These are phyloP conservation scores for Kryptolebias ocellatus DNA, from an alignment of 2,797 vertebrate species.

Conservation along the genomic window DNA sequence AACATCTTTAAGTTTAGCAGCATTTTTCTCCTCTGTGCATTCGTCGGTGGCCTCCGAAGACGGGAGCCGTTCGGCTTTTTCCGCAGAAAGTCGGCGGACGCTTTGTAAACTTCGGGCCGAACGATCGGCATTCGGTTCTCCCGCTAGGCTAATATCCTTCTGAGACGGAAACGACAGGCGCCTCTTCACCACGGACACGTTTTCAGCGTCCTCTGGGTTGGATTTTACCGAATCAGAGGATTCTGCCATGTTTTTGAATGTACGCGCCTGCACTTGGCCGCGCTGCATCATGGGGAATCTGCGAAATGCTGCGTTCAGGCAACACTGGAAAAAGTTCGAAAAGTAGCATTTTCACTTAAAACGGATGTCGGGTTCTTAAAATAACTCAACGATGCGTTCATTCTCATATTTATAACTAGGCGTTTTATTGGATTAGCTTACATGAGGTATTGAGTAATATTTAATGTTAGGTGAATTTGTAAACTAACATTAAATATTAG, in stretches of 20 bases:
- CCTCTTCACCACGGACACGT: not conserved
- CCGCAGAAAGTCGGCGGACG: conserved; percentile 11
- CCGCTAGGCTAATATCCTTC: not conserved
- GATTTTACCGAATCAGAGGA: conserved; percentile 5
- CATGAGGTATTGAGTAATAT: no score
- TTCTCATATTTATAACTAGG: not conserved
- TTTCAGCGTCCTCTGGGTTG: not conserved
- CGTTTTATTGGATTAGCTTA: no score
- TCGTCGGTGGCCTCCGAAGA: not conserved
- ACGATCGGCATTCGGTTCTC: conserved; percentile 1
- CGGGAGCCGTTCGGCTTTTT: conserved; percentile 22
- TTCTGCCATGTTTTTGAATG: conserved; percentile 77
- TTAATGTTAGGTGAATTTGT: no score
- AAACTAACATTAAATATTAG: not conserved
- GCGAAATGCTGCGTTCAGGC: conserved; percentile 23
- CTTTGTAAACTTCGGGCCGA: conserved; percentile 10
- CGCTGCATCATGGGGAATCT: conserved; percentile 78
- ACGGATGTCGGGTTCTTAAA: accelerated
- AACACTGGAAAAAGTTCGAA: not conserved
- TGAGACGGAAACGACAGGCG: conserved; percentile 26
- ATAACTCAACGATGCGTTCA: no score
- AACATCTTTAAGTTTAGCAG: not conserved
- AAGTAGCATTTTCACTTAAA: accelerated
- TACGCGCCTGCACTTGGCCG: conserved; percentile 38
- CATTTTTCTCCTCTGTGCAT: conserved; percentile 5